These are phyloP conservation scores for Patella vulgata DNA, from an alignment of 1,140 invertebrate genomes.

Conservation along the genomic window DNA sequence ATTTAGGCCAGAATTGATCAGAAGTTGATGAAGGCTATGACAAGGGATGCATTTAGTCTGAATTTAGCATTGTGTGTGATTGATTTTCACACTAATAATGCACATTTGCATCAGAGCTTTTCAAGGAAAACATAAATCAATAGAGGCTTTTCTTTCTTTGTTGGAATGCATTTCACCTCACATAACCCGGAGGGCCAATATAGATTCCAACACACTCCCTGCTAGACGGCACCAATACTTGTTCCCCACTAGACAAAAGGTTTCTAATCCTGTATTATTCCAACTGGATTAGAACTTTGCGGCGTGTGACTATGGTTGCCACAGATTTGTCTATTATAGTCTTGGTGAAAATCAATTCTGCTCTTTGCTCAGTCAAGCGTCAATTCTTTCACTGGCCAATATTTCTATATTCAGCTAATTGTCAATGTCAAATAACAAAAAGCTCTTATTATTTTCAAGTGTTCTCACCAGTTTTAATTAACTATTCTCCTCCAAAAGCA, in stretches of 20 bases:
- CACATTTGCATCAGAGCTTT: slow-evolving; percentile 33
- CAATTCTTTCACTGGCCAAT: slow-evolving; percentile 6
- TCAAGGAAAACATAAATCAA: slow-evolving; percentile 17
- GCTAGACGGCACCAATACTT: slow-evolving; percentile 3
- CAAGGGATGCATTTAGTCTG: slow-evolving; percentile 29
- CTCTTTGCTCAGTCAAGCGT: slow-evolving; percentile 6
- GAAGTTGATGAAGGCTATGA: slow-evolving; percentile 34
- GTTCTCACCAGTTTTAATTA: slow-evolving; percentile 5
- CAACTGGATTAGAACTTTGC: slow-evolving; percentile 22
- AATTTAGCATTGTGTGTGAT: slow-evolving; percentile 26
- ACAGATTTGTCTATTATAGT: neutral
- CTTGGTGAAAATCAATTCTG: slow-evolving; percentile 10
- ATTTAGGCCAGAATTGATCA: slow-evolving; percentile 30
- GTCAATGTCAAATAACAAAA: slow-evolving; percentile 5
- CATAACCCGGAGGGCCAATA: slow-evolving; percentile 9
- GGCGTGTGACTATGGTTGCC: neutral
- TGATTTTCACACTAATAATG: slow-evolving; percentile 34
- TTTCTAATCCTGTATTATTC: slow-evolving; percentile 28
- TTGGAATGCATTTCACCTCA: slow-evolving; percentile 11
- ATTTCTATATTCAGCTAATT: slow-evolving; percentile 12
- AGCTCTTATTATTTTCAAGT: neutral
- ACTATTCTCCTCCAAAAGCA: neutral
- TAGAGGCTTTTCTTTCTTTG: slow-evolving; percentile 25
- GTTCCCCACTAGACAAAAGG: slow-evolving; percentile 18
- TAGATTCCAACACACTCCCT: slow-evolving; percentile 3